These are phyloP conservation scores for Eremobia ochroleuca DNA, from an alignment of 2,888 invertebrate species.

Conservation along the genomic window DNA sequence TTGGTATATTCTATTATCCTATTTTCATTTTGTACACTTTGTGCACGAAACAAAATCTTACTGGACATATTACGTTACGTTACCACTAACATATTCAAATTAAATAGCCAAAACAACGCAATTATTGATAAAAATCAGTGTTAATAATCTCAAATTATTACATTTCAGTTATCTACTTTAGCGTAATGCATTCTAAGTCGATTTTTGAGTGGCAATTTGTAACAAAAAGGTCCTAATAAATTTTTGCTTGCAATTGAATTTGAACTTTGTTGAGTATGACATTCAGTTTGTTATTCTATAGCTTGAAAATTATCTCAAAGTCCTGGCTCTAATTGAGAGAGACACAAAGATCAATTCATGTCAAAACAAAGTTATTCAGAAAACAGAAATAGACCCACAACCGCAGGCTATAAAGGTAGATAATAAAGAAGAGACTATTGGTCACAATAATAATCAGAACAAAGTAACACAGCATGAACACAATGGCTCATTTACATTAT, in stretches of 20 bases:
- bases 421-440: constrained; percentile 11
- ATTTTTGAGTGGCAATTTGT: neutral
- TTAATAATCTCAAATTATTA: neutral
- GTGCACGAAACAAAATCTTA: neutral
- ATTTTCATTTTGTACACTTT: neutral
- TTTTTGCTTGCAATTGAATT: neutral
- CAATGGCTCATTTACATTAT: constrained; percentile 51
- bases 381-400: constrained; percentile 14
- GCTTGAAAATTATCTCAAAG: neutral
- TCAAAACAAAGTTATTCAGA: constrained; percentile 1
- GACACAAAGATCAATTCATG: neutral
- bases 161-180: neutral
- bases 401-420: constrained; percentile 17
- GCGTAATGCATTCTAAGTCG: neutral
- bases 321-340: neutral
- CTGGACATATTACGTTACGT: neutral
- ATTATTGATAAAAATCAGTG: neutral
- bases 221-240: neutral
- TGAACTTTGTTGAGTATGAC: neutral
- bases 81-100: neutral
- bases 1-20: no score
- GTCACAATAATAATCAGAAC: constrained; percentile 18
- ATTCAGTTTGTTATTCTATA: neutral
- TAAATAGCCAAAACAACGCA: neutral
- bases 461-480: constrained; percentile 29